Evolutionary conservation across 2,113 vertebrate species (phyloP).

Genomic region (Corythaeola cristata): DNA sequence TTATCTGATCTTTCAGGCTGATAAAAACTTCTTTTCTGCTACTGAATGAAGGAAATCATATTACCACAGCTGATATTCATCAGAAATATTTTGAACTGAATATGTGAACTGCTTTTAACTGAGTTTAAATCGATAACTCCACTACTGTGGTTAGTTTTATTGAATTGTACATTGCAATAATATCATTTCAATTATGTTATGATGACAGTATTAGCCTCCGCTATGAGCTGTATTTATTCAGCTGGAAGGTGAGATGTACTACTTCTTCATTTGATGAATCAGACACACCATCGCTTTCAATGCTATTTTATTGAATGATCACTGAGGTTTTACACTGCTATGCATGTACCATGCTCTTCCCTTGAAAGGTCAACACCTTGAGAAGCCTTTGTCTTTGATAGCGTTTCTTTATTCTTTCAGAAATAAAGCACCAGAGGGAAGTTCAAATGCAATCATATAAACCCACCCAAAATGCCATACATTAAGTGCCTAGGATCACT

Average conservation of each 20-base stretch:
- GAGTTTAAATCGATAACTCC: slow-evolving; percentile 63
- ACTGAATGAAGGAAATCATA: background rate
- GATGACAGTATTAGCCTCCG: slow-evolving; percentile 45
- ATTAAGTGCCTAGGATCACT: background rate
- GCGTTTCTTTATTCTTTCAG: background rate
- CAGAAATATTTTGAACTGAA: slow-evolving; percentile 59
- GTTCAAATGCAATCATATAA: background rate
- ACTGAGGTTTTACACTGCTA: background rate
- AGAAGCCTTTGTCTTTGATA: background rate
- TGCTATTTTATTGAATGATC: background rate
- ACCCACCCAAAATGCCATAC: background rate
- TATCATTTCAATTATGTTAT: slow-evolving; percentile 67
- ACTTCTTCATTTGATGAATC: slow-evolving; percentile 24
- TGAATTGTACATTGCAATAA: slow-evolving; percentile 59
- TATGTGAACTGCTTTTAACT: slow-evolving; percentile 62
- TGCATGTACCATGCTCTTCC: background rate
- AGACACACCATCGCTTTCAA: slow-evolving; percentile 30
- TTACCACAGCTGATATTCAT: slow-evolving; percentile 49
- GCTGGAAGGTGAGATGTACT: background rate
- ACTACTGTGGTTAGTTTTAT: slow-evolving; percentile 67
- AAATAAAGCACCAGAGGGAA: background rate
- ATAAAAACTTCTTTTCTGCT: slow-evolving; percentile 37
- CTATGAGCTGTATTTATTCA: slow-evolving; percentile 37
- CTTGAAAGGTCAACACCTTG: background rate
- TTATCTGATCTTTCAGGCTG: slow-evolving; percentile 1